phyloP scores from a whole-genome alignment of 2,888 invertebrate genomes.

The Sclerodermus sp. region DNA sequence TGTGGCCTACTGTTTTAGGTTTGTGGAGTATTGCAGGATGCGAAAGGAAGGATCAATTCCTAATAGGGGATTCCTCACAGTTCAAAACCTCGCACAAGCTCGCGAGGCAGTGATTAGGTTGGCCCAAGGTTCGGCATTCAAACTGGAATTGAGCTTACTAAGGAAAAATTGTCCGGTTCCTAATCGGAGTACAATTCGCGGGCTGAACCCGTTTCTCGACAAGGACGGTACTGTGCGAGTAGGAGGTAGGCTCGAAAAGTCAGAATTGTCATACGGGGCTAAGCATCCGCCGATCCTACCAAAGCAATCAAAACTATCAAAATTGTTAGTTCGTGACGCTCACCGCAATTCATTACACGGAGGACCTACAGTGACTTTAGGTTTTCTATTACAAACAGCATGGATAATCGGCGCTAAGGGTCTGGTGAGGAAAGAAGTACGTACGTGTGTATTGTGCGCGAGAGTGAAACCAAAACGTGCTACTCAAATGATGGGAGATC shows the following conservation, averaged over 20 bases:
- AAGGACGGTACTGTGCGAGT: not conserved
- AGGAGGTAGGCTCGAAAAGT: not conserved
- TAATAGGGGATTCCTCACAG: too few relatives aligned
- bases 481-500: not conserved
- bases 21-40: too few relatives aligned
- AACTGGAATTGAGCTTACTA: not conserved
- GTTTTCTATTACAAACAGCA: not conserved
- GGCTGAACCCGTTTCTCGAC: not conserved
- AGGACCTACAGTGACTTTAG: not conserved
- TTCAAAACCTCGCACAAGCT: too few relatives aligned
- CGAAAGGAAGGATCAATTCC: too few relatives aligned
- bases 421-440: not conserved
- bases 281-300: not conserved
- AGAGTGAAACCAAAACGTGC: not conserved
- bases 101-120: too few relatives aligned
- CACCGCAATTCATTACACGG: not conserved
- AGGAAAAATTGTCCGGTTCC: not conserved
- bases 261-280: not conserved
- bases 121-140: too few relatives aligned
- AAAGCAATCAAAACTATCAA: not conserved
- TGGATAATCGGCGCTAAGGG: not conserved
- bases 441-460: not conserved
- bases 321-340: not conserved
- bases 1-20: too few relatives aligned
- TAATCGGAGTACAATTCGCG: not conserved